Conservation (phyloP, 2,113 vertebrate genomes). For the Protobothrops flavoviridis region DNA sequence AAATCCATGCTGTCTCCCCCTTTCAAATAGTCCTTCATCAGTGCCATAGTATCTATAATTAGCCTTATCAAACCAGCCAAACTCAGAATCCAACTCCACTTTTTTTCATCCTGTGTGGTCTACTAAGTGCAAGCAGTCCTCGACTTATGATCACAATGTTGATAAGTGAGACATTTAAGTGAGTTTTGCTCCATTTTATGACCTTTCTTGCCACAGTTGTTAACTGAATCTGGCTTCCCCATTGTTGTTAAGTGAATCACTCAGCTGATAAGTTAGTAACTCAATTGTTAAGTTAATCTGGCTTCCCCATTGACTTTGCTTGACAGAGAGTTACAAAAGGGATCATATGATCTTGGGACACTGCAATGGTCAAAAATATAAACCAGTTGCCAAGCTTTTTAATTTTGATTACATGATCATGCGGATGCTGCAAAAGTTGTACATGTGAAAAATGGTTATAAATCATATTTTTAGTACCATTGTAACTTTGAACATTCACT, state of each 20-base stretch:
- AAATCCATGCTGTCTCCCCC: too few relatives aligned
- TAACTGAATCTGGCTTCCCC: neutral
- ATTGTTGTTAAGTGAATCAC: neutral
- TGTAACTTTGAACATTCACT: neutral
- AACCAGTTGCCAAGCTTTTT: neutral
- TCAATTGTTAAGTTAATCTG: neutral
- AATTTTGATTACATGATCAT: neutral
- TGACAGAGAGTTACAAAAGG: neutral
- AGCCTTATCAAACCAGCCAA: too few relatives aligned
- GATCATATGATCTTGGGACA: neutral
- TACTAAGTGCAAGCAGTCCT: neutral
- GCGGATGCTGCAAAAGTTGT: too few relatives aligned
- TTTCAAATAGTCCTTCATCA: too few relatives aligned
- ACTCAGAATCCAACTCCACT: neutral
- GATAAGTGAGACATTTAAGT: neutral
- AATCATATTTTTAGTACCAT: neutral
- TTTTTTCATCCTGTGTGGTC: neutral
- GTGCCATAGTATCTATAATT: too few relatives aligned
- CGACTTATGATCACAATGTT: neutral
- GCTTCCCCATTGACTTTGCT: neutral
- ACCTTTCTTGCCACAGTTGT: neutral
- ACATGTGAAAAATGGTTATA: neutral
- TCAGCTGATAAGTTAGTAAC: neutral
- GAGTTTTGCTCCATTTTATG: neutral
- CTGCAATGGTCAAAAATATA: neutral